Conservation (phyloP, 53 echinoderm and acorn worm species). For the Astropecten irregularis region DNA sequence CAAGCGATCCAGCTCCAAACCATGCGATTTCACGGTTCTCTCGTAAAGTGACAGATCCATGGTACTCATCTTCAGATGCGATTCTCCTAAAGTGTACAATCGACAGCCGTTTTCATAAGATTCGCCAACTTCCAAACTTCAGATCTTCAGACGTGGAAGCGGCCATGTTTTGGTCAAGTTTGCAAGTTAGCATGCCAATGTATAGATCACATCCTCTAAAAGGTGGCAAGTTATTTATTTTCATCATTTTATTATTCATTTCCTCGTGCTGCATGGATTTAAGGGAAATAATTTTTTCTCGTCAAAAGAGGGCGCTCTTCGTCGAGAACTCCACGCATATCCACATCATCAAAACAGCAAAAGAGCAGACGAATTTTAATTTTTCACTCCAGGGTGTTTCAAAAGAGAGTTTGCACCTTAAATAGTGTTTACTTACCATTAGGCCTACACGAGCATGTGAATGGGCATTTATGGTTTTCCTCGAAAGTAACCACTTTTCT, state of each 20-base stretch:
- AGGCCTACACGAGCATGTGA: no score
- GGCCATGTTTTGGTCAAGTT: not conserved
- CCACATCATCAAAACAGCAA: constrained; percentile 4
- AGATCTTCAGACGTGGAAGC: not conserved
- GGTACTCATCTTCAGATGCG: no score
- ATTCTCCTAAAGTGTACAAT: no score
- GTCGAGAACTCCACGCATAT: not conserved
- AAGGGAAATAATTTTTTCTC: not conserved
- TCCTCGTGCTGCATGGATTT: not conserved
- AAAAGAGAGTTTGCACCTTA: not conserved
- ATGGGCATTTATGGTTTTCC: no score
- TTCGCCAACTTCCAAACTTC: no score
- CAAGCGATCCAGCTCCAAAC: constrained; percentile 34
- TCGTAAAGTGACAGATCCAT: constrained; percentile 47
- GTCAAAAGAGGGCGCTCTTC: no score
- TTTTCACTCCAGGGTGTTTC: not conserved
- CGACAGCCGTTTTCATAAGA: no score
- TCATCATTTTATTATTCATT: not conserved
- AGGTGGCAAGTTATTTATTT: not conserved
- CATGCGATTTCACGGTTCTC: constrained; percentile 36
- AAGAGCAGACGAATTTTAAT: no score
- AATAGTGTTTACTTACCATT: no score
- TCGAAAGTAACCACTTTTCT: no score
- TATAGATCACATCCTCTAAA: not conserved
- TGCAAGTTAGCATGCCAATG: no score